These are phyloP conservation scores for Empis livida DNA, from an alignment of 2,888 invertebrate species.

Conservation along the genomic window DNA sequence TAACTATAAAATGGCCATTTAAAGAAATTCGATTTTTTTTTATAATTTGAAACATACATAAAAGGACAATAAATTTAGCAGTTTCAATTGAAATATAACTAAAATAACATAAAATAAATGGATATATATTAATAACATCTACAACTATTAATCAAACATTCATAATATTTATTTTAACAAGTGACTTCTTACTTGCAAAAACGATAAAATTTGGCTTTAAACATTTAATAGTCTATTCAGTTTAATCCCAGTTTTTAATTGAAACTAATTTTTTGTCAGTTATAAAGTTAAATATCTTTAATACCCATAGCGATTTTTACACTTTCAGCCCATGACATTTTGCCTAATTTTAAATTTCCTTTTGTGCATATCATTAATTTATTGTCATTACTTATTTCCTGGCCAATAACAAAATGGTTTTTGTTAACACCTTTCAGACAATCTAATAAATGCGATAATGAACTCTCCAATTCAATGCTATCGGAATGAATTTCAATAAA, in stretches of 20 bases:
- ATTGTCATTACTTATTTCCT: slow-evolving; percentile 17
- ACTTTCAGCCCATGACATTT: slow-evolving; percentile 31
- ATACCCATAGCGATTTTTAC: slow-evolving; percentile 14
- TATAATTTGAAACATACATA: too few species aligned
- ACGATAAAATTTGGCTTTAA: too few species aligned
- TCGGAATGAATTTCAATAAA: slow-evolving; percentile 22
- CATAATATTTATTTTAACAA: too few species aligned
- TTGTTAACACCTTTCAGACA: slow-evolving; percentile 19
- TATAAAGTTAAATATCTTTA: not conserved
- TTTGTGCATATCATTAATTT: slow-evolving; percentile 20
- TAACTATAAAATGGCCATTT: too few species aligned
- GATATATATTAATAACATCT: too few species aligned
- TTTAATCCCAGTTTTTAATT: not conserved
- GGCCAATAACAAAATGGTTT: slow-evolving; percentile 20
- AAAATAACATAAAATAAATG: too few species aligned
- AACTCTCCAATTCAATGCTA: slow-evolving; percentile 20
- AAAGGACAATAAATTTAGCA: too few species aligned
- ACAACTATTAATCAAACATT: too few species aligned
- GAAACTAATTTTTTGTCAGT: not conserved
- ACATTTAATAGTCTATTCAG: too few species aligned
- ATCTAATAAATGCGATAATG: slow-evolving; percentile 22
- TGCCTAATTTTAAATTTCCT: slow-evolving; percentile 25
- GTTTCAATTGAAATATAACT: too few species aligned
- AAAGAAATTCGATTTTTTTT: too few species aligned
- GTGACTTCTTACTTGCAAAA: too few species aligned